Evolutionary conservation across 2,888 invertebrate species (phyloP).

Genomic region (Lasioglossum figueresi): DNA sequence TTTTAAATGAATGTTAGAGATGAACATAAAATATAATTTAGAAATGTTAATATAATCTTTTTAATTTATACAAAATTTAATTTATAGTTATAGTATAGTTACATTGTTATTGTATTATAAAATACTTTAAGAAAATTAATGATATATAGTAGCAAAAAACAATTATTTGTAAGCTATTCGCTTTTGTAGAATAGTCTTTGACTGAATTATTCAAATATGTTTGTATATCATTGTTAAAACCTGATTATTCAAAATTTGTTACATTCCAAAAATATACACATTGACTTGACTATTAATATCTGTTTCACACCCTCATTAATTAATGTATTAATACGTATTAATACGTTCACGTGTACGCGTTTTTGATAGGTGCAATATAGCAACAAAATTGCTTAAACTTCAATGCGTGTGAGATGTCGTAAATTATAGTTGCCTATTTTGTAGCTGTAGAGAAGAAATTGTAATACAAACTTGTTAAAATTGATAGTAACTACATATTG

Average conservation of each 20-base stretch:
- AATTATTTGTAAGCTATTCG: background rate
- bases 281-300: background rate
- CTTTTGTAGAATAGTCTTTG: background rate
- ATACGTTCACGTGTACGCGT: background rate
- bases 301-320: background rate
- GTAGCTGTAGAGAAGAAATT: background rate
- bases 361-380: background rate
- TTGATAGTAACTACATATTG: background rate
- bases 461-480: constrained; percentile 2
- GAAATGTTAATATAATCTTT: background rate
- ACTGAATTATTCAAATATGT: background rate
- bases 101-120: background rate
- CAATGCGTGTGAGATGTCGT: background rate
- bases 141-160: background rate
- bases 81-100: background rate
- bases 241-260: background rate
- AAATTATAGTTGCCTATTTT: background rate
- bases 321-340: too few relatives aligned
- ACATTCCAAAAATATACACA: background rate
- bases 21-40: background rate
- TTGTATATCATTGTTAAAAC: background rate
- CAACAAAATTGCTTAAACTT: background rate
- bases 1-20: background rate
- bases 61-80: background rate
- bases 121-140: background rate